Conservation (phyloP, 2,797 vertebrate genomes). For the Pseudopleuronectes americanus region DNA sequence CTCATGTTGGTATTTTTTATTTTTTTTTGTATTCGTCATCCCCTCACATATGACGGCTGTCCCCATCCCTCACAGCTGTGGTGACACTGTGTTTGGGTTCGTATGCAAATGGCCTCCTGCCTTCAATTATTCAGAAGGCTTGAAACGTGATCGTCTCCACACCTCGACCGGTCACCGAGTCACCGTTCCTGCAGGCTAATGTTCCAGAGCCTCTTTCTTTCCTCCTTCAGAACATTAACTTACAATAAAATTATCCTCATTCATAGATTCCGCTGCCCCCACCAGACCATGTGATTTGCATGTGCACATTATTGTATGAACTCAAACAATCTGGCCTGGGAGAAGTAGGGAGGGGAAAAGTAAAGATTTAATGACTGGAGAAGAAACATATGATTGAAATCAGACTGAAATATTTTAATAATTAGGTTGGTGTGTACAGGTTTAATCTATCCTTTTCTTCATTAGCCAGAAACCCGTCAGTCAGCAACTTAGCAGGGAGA, state of each 20-base stretch:
- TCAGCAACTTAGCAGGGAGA: too few species aligned
- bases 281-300: slow-evolving; percentile 55
- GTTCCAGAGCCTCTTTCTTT: neutral
- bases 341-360: neutral
- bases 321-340: neutral
- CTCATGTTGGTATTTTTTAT: too few species aligned
- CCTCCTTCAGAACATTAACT: slow-evolving; percentile 2
- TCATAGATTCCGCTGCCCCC: slow-evolving; percentile 29
- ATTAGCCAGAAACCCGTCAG: too few species aligned
- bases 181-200: slow-evolving; percentile 9
- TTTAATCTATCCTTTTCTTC: too few species aligned
- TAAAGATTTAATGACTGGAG: too few species aligned
- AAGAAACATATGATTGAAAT: neutral
- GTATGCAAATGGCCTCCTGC: slow-evolving; percentile 77
- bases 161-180: slow-evolving; percentile 16
- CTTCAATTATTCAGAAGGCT: slow-evolving; percentile 75
- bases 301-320: slow-evolving; percentile 44
- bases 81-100: slow-evolving; percentile 4
- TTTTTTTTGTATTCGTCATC: too few species aligned
- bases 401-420: neutral
- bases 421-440: neutral
- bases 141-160: slow-evolving; percentile 52
- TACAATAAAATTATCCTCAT: slow-evolving; percentile 40
- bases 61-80: too few species aligned
- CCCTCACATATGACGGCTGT: too few species aligned